Percentiles rank a stretch among this genome's conserved stretches.
Evolutionary conservation across 2,888 invertebrate species (phyloP).

Genomic region (Pollenia angustigena): DNA sequence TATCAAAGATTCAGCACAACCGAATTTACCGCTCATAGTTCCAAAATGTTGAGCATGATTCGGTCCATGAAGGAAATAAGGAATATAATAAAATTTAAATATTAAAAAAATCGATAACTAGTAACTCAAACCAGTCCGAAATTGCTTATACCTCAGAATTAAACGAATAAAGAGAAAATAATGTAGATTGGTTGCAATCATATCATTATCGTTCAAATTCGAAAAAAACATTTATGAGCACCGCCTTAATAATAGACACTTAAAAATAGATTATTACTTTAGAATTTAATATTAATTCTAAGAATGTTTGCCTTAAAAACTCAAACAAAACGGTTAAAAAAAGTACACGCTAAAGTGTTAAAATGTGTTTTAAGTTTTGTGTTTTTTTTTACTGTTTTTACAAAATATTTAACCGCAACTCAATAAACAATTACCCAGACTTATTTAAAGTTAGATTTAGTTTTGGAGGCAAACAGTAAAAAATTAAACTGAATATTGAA

Average conservation of each 20-base stretch:
- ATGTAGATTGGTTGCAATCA: too few relatives aligned
- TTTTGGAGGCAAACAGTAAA: conserved; percentile 10
- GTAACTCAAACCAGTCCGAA: too few relatives aligned
- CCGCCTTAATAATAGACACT: conserved; percentile 34
- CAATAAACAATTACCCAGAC: conserved; percentile 55
- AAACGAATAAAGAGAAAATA: too few relatives aligned
- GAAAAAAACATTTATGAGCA: background rate
- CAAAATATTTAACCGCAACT: conserved; percentile 50
- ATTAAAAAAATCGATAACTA: too few relatives aligned
- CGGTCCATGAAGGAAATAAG: too few relatives aligned
- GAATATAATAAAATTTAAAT: too few relatives aligned
- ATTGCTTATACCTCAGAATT: too few relatives aligned
- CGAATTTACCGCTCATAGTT: too few relatives aligned
- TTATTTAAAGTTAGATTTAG: conserved; percentile 20
- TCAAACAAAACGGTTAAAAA: conserved; percentile 20
- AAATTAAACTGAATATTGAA: conserved; percentile 4
- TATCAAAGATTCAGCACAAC: too few relatives aligned
- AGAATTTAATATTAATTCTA: conserved; percentile 21
- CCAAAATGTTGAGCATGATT: too few relatives aligned
- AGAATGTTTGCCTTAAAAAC: conserved; percentile 20
- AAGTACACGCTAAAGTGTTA: conserved; percentile 63
- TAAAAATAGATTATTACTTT: conserved; percentile 38
- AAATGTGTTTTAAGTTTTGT: conserved; percentile 55
- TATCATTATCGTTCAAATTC: too few relatives aligned
- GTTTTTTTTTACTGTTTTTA: background rate